phyloP scores from a whole-genome alignment of 2,888 invertebrate genomes.

The Xylota segnis region DNA sequence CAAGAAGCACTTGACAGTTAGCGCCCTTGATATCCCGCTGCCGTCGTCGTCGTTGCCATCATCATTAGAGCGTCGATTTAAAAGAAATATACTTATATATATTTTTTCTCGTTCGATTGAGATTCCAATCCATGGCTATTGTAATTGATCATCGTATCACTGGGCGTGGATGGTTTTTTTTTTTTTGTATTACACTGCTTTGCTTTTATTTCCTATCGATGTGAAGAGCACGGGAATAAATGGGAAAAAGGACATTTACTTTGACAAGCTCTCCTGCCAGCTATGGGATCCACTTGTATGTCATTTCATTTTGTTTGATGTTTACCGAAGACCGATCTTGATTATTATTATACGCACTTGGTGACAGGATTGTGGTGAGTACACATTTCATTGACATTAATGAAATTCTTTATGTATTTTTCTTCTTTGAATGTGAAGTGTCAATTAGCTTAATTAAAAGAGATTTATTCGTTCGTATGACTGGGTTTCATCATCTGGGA shows the following conservation, averaged over 20 bases:
- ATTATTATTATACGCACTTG: constrained; percentile 71
- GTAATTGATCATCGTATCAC: constrained; percentile 72
- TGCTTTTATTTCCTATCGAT: constrained; percentile 31
- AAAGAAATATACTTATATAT: background rate
- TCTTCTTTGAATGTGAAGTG: constrained; percentile 40
- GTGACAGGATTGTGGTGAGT: constrained; percentile 52
- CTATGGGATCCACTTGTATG: constrained; percentile 77
- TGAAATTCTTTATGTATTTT: constrained; percentile 46
- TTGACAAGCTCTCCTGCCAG: constrained; percentile 68
- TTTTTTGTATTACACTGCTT: background rate
- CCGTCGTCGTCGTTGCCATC: constrained; percentile 43
- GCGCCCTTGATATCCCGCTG: constrained; percentile 68
- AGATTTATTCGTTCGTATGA: constrained; percentile 37
- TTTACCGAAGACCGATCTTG: constrained; percentile 75
- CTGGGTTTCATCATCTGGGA: constrained; percentile 7
- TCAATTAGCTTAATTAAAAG: constrained; percentile 76
- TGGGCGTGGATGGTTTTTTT: constrained; percentile 50
- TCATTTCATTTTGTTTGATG: constrained; percentile 75
- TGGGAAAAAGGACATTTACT: constrained; percentile 73
- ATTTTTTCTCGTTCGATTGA: constrained; percentile 24
- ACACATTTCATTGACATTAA: constrained; percentile 58
- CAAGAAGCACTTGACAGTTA: constrained; percentile 74
- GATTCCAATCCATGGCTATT: constrained; percentile 58
- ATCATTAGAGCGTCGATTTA: constrained; percentile 73
- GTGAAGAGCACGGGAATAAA: constrained; percentile 12